Conservation (phyloP, 2,797 vertebrate genomes). For the Lophotriccus pileatus region DNA sequence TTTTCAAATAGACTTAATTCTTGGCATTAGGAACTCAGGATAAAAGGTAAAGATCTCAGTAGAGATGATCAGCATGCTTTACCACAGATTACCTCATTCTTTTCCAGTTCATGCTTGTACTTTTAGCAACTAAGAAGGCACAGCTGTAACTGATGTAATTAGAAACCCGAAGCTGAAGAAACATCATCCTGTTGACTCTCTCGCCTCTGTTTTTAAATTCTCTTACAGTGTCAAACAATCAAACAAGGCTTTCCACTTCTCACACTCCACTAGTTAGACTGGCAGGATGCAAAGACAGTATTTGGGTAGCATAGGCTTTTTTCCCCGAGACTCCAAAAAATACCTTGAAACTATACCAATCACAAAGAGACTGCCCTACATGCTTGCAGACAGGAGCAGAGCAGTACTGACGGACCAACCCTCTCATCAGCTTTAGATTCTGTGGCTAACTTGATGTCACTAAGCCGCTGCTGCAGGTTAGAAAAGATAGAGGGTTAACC, state of each 20-base stretch:
- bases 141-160: constrained; percentile 70
- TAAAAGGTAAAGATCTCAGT: constrained; percentile 88
- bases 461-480: background rate
- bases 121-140: constrained; percentile 70
- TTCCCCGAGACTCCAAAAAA: background rate
- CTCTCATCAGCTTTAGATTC: background rate
- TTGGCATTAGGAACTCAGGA: constrained; percentile 81
- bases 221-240: constrained; percentile 55
- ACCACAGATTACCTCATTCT: constrained; percentile 84
- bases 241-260: background rate
- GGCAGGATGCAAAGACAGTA: background rate
- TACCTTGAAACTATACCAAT: background rate
- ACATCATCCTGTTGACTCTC: constrained; percentile 71
- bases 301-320: background rate
- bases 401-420: background rate
- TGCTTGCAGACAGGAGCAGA: background rate
- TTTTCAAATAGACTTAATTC: constrained; percentile 84
- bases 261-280: background rate
- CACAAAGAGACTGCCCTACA: background rate
- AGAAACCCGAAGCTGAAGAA: constrained; percentile 73
- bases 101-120: constrained; percentile 83
- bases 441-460: background rate
- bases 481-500: background rate
- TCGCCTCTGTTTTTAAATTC: constrained; percentile 58
- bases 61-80: constrained; percentile 84